Percentiles rank a stretch among this genome's conserved stretches.
These are phyloP conservation scores for Microplitis mediator DNA, from an alignment of 1,140 invertebrate genomes.

Conservation along the genomic window DNA sequence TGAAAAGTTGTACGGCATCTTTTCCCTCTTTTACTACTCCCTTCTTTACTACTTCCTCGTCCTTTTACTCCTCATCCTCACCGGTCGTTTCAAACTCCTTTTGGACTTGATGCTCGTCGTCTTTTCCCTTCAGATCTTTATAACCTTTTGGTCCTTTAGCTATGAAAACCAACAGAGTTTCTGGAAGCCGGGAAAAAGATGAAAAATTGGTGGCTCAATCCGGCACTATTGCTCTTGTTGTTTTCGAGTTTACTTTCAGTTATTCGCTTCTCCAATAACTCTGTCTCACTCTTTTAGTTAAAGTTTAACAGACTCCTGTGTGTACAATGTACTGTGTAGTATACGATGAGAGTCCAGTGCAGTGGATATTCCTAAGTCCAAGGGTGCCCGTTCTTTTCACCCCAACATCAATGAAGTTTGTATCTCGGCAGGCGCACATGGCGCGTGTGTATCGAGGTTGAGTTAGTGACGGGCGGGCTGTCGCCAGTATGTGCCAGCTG, in stretches of 20 bases:
- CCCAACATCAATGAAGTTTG: slow-evolving; percentile 61
- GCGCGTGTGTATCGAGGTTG: slow-evolving; percentile 59
- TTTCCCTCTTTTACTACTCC: background rate
- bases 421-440: slow-evolving; percentile 53
- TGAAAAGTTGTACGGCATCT: background rate
- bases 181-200: slow-evolving; percentile 12
- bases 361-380: background rate
- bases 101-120: background rate
- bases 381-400: slow-evolving; percentile 17
- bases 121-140: background rate
- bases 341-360: background rate
- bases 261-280: background rate
- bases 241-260: background rate
- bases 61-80: background rate
- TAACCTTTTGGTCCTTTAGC: background rate
- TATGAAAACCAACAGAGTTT: background rate
- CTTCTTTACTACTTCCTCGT: background rate
- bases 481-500: slow-evolving; percentile 59
- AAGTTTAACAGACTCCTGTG: no score
- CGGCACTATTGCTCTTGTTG: background rate
- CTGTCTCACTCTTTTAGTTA: background rate
- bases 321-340: no score
- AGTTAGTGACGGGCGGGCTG: slow-evolving; percentile 60
- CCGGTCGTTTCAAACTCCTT: background rate
- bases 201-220: slow-evolving; percentile 24